Conservation (phyloP, 2,888 invertebrate genomes). For the Caenorhabditis angaria region DNA sequence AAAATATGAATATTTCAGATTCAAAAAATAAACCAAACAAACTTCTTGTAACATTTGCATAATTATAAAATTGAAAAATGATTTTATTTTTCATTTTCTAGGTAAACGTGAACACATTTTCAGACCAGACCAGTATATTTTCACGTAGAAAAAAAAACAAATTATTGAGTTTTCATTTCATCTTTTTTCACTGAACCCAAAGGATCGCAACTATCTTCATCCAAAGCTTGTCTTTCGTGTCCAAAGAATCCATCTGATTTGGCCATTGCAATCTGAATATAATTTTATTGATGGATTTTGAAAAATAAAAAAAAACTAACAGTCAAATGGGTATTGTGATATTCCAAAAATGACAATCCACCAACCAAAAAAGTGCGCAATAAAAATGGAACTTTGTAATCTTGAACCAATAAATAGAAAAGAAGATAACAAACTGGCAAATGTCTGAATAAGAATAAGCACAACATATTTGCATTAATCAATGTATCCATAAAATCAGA, state of each 20-base stretch:
- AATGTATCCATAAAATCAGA: conserved; percentile 37
- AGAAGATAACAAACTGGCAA: conserved; percentile 55
- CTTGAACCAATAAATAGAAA: conserved; percentile 46
- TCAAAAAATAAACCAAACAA: too few relatives aligned
- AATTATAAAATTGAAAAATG: not conserved
- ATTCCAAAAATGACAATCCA: conserved; percentile 56
- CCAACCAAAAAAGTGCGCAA: conserved; percentile 48
- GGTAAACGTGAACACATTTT: not conserved
- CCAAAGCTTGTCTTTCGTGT: conserved; percentile 50
- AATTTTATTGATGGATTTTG: not conserved
- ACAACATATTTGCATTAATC: conserved; percentile 57
- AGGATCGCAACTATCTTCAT: conserved; percentile 59
- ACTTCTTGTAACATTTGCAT: conserved; percentile 1
- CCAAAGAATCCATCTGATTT: conserved; percentile 62
- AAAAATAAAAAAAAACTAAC: conserved; percentile 24
- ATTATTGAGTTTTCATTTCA: conserved; percentile 2
- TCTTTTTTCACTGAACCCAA: conserved; percentile 56
- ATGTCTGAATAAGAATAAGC: conserved; percentile 57
- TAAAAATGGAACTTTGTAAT: conserved; percentile 51
- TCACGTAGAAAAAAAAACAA: not conserved
- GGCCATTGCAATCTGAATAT: conserved; percentile 49
- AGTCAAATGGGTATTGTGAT: conserved; percentile 61
- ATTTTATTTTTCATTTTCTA: not conserved
- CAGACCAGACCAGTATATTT: not conserved
- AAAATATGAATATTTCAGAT: not conserved